Percentiles rank a stretch among this genome's conserved stretches.
phyloP scores from a whole-genome alignment of 2,888 invertebrate genomes.

The Lamellibrachia satsuma region DNA sequence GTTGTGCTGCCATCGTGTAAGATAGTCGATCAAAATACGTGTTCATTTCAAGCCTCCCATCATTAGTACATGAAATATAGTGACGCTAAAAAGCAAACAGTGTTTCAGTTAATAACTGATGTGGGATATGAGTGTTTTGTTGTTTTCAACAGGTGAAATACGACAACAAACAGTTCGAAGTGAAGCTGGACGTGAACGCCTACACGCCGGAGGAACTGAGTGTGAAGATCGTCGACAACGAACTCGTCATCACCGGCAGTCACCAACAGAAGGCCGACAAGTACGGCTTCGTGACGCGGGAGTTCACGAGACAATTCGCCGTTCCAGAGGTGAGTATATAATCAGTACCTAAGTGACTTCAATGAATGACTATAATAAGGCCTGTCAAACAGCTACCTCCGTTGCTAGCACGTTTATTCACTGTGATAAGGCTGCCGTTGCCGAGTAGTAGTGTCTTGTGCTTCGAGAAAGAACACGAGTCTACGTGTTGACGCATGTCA shows the following conservation, averaged over 20 bases:
- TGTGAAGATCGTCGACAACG: constrained; percentile 43
- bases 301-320: constrained; percentile 45
- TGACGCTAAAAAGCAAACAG: background rate
- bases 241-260: constrained; percentile 48
- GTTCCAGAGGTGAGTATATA: constrained; percentile 44
- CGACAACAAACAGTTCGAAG: constrained; percentile 41
- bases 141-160: constrained; percentile 42
- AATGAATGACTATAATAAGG: background rate
- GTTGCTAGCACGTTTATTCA: no score
- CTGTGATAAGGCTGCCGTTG: no score
- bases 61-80: no score
- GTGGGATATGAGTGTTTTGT: background rate
- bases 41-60: background rate
- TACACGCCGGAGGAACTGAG: constrained; percentile 46
- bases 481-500: no score
- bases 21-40: background rate
- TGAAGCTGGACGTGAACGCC: constrained; percentile 45
- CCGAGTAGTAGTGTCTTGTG: no score
- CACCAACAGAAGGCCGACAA: constrained; percentile 47
- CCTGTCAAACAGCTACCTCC: no score
- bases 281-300: constrained; percentile 44
- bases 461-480: no score
- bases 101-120: background rate
- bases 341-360: background rate
- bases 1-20: no score